Base-by-base conservation (phyloP, 2,888 invertebrate species). In the Cepaea hortensis region DNA sequence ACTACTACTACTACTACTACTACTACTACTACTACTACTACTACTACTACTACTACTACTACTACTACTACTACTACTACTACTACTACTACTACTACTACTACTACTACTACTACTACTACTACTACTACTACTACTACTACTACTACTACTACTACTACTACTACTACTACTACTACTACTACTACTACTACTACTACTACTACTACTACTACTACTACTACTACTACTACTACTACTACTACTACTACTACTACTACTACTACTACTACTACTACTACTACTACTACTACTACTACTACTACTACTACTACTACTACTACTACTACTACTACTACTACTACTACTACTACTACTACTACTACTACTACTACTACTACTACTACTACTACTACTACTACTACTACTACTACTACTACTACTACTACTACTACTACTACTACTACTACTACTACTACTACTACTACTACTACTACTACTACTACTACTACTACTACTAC, bases 171-270 rank as follows among this genome's bases (percentile, higher is more conserved):
- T 72, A 72, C 72, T 72, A 72, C 72, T 72, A 23, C 72, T 72
- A 72, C 72, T 72, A 72, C 72, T 72, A 72, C 72, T 72, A 72
- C 35, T 72, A 72, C 72, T 72, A 72, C 72, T 72, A 72, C 72
- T 72, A 72, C 72, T 72, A 72, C 72, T 72, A 72, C 72, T 72
- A 72, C 72, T 72, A 72, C 7, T 72, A 72, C 72, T 72, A 72
- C 72, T 72, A 72, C 72, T 72, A 72, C 72, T 72, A 72, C 72
- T 72, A 72, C 72, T 72, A 72, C 72, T 3, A 72, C 72, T 72
- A 72, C 72, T 72, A 72, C 72, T 72, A 72, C 72, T 72, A 72
- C 72, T 72, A 72, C 72, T 72, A 35, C 15, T 15, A 35, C 72
- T 72, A 35, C 72, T 72, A 35, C 72, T 72, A 35, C 72, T 72